Percentiles rank a stretch among this genome's conserved stretches.
These are phyloP conservation scores for Coendou prehensilis DNA, from an alignment of 2,797 vertebrate species.

Conservation along the genomic window DNA sequence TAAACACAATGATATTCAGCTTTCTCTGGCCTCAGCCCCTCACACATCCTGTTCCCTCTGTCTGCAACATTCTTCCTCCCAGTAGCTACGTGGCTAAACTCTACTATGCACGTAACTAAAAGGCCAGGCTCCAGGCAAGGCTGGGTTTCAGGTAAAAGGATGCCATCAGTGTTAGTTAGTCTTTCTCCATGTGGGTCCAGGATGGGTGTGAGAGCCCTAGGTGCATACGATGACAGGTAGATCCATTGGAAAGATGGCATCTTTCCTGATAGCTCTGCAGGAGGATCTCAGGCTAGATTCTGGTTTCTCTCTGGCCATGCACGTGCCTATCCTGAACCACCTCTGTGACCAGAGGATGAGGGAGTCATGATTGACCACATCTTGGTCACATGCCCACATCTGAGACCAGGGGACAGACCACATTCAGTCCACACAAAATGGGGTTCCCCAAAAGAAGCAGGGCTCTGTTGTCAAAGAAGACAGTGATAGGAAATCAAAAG, in stretches of 20 bases:
- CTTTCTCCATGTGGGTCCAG: not conserved
- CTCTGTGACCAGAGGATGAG: not conserved
- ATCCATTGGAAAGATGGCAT: not conserved
- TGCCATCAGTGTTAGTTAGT: not conserved
- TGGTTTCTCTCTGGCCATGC: not conserved
- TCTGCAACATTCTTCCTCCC: not conserved
- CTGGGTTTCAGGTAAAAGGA: not conserved
- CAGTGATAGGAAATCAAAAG: not conserved
- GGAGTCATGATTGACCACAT: not conserved
- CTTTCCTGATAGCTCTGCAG: not conserved
- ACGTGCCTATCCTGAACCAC: not conserved
- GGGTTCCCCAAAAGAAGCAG: not conserved
- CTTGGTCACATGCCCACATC: not conserved
- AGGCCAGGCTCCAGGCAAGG: not conserved
- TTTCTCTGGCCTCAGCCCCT: not conserved
- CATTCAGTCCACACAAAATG: not conserved
- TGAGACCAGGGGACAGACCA: not conserved
- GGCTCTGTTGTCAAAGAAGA: not conserved
- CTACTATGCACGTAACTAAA: not conserved
- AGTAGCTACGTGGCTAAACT: not conserved
- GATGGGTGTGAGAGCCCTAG: not conserved
- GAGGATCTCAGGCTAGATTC: not conserved
- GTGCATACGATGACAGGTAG: accelerated
- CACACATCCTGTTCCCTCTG: not conserved
- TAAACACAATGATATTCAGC: too few relatives aligned